Evolutionary conservation across 2,113 vertebrate genomes (phyloP).

Genomic region (Eclectus roratus): DNA sequence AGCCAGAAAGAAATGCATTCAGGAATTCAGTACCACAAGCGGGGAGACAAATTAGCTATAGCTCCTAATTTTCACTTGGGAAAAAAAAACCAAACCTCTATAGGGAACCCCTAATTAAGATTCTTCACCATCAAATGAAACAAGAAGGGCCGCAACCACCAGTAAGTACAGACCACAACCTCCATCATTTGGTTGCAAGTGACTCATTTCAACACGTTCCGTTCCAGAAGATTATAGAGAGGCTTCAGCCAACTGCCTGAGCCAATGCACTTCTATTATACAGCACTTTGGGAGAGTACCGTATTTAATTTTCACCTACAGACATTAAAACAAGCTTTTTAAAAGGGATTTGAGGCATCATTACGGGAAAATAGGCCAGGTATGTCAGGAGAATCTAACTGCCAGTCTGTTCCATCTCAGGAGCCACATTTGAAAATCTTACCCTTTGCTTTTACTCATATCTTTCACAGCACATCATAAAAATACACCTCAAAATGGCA

Average conservation of each 20-base stretch:
- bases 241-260: neutral
- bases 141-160: neutral
- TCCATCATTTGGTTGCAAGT: neutral
- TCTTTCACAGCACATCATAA: neutral
- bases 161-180: neutral
- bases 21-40: neutral
- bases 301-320: neutral
- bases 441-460: neutral
- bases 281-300: neutral
- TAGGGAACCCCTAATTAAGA: neutral
- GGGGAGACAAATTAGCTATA: neutral
- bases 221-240: neutral
- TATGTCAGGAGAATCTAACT: neutral
- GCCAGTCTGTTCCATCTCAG: neutral
- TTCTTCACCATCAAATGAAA: neutral
- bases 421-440: neutral
- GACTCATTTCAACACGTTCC: neutral
- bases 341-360: neutral
- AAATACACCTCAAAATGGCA: neutral
- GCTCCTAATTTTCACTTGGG: neutral
- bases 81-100: neutral
- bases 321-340: neutral
- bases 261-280: neutral
- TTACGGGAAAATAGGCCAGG: neutral
- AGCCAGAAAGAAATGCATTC: neutral